These are phyloP conservation scores for Drosophila macrospina DNA, from an alignment of 2,888 invertebrate species.

Conservation along the genomic window DNA sequence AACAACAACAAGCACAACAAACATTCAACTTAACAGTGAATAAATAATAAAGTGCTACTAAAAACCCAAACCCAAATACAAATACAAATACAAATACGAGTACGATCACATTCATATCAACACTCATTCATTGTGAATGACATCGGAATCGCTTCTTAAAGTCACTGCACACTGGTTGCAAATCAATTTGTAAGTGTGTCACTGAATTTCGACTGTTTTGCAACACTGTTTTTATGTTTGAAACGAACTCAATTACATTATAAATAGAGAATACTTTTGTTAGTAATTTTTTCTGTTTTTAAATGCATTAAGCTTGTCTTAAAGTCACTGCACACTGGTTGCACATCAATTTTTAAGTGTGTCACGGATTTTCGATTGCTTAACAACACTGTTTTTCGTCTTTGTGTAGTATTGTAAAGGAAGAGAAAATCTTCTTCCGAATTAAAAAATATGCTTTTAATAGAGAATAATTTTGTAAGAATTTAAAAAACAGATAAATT, in stretches of 20 bases:
- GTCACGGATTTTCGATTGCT: background rate
- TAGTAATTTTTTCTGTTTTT: no score
- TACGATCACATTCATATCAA: constrained; percentile 14
- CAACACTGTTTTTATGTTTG: background rate
- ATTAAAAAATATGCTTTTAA: no score
- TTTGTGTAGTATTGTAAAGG: no score
- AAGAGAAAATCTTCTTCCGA: no score
- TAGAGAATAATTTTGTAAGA: no score
- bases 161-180: constrained; percentile 1
- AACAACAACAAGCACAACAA: constrained; percentile 3
- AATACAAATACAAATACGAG: constrained; percentile 22
- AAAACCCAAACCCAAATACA: constrained; percentile 45
- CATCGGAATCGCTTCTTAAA: background rate
- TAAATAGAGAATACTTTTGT: no score
- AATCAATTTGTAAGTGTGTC: background rate
- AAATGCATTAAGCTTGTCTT: background rate
- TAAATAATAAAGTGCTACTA: constrained; percentile 69
- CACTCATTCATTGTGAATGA: constrained; percentile 6
- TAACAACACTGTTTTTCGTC: background rate
- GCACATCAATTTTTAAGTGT: background rate
- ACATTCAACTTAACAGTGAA: constrained; percentile 65
- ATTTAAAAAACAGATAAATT: no score
- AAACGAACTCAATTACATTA: no score
- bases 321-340: constrained; percentile 3
- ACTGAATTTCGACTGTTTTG: background rate